These are phyloP conservation scores for Eriosoma lanigerum DNA, from an alignment of 1,140 invertebrate species.

Conservation along the genomic window DNA sequence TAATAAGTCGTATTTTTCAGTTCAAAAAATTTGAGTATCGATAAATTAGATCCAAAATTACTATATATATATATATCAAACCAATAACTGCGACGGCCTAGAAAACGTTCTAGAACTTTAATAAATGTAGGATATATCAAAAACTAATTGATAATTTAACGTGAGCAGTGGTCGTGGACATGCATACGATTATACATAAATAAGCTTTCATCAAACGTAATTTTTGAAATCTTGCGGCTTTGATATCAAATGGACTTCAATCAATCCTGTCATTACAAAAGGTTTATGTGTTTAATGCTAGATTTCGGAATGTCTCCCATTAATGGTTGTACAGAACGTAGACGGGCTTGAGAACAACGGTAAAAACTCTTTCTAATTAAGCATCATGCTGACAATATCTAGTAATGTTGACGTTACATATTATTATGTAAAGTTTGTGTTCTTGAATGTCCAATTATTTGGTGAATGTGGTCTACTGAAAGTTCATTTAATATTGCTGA, in stretches of 20 bases:
- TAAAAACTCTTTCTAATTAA: constrained; percentile 53
- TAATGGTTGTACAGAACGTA: neutral
- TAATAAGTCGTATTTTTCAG: neutral
- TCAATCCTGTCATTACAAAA: neutral
- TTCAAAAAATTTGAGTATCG: constrained; percentile 41
- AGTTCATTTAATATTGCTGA: neutral
- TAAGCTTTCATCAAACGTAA: constrained; percentile 57
- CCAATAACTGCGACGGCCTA: constrained; percentile 52
- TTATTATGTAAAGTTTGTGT: neutral
- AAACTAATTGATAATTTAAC: constrained; percentile 59
- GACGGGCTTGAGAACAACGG: constrained; percentile 54
- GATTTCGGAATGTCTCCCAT: neutral
- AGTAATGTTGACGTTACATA: constrained; percentile 54
- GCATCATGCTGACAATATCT: constrained; percentile 56
- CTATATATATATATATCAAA: constrained; percentile 54
- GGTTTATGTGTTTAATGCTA: neutral
- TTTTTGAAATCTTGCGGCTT: constrained; percentile 51
- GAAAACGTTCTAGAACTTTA: constrained; percentile 56
- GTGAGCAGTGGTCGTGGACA: constrained; percentile 59
- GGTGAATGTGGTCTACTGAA: neutral
- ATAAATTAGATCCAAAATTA: constrained; percentile 57
- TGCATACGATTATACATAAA: constrained; percentile 59
- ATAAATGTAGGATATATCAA: constrained; percentile 58
- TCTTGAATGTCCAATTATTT: neutral
- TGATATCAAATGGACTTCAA: constrained; percentile 54